Conservation (phyloP, 2,113 vertebrate genomes). For the Xenus cinereus region DNA sequence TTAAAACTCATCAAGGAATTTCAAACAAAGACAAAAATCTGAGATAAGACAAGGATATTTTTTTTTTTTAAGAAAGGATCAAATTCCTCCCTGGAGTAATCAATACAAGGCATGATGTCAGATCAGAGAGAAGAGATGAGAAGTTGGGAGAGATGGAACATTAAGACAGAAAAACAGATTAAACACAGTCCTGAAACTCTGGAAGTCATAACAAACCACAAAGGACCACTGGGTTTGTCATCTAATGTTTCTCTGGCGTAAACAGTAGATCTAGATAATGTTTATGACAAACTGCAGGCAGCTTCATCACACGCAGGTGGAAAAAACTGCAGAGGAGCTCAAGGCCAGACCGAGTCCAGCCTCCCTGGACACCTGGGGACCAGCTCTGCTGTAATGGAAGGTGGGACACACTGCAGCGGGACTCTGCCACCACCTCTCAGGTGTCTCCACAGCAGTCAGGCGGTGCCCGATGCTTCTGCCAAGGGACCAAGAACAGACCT, state of each 20-base stretch:
- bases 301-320: not conserved
- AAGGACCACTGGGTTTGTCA: not conserved
- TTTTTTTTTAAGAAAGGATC: not conserved
- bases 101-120: conserved; percentile 26
- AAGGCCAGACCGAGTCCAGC: accelerated
- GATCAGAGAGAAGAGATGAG: conserved; percentile 32
- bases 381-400: not conserved
- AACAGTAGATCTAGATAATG: not conserved
- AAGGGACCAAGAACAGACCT: not conserved
- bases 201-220: not conserved
- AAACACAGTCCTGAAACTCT: not conserved
- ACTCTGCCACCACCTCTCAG: not conserved
- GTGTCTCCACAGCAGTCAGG: not conserved
- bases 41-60: not conserved
- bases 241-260: not conserved
- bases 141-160: not conserved
- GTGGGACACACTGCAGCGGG: not conserved
- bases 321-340: not conserved
- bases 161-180: not conserved
- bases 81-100: conserved; percentile 38
- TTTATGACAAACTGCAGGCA: not conserved
- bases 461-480: not conserved
- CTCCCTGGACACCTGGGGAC: not conserved
- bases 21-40: conserved; percentile 22
- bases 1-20: conserved; percentile 43